Base-by-base conservation (phyloP, 2,113 vertebrate species). In the Scatophagus argus region DNA sequence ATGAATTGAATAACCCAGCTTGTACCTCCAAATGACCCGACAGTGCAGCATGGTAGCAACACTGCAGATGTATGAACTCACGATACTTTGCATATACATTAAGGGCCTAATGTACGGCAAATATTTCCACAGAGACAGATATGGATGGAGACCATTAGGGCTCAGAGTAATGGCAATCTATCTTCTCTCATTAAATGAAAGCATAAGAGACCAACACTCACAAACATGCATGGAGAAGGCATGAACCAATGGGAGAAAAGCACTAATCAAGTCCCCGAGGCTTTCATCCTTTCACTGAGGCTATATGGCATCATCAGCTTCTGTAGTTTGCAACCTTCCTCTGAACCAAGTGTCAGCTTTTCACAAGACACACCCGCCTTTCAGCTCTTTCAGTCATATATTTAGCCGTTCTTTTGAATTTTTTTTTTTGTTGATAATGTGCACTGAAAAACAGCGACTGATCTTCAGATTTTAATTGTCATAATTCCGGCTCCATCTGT, bases 251-350 rank as follows among this genome's bases (percentile, higher is more conserved):
- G 36, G 41, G 27, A 72, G 38, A 61, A 21, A 43, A 62, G 80
- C 85, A 73, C 85, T 87, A 87, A 90, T 88, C 82, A 87, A 74
- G 31, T 77, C 69, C 81, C 85, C 0, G 16, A 63, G 80, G 84
- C 64, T 74, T 81, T 74, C 77, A 65, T 49, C 69, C 65, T 32
- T 19, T 63, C 11, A 19, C 46, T 23, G 68, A 38, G 49, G 83
- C 73, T 44, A 1, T 81, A 32, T 12, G 54, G 29, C 72, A 80
- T 36, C 0, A 7, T 41, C 51, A 59, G 44, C 60, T 17, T 10
- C 16, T 27, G 44, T 44, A 49, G 75, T 83, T 58, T 3, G 29
- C 46, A 77, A 63, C 47, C 46, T 31, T 17, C 16, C 1, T 31
- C 73, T 85, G 49, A 78, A 71, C 56, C 12, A 54, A 6, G 16